A percentile compares a stretch with the other conserved stretches of the same genome.
Conservation (phyloP, 2,797 vertebrate species). For the Garrulus glandarius region DNA sequence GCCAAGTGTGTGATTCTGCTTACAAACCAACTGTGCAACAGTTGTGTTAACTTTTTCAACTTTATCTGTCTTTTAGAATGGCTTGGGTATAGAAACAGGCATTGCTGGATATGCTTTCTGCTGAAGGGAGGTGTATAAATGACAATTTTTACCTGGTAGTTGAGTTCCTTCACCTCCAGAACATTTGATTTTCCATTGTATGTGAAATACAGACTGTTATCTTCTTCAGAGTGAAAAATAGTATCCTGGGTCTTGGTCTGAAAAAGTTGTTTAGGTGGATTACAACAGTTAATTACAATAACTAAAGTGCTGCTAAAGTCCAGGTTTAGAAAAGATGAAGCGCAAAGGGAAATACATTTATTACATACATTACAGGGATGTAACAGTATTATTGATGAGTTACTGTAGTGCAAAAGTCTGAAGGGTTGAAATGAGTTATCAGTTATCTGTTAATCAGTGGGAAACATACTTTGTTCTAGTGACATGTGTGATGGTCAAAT, state of each 20-base stretch:
- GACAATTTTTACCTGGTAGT: conserved; percentile 83
- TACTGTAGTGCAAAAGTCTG: background rate
- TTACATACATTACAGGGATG: no score
- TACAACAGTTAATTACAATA: background rate
- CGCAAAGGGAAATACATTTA: background rate
- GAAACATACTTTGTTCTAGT: background rate
- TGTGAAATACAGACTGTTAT: conserved; percentile 95
- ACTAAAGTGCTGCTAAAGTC: background rate
- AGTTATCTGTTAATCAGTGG: background rate
- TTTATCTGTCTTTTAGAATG: background rate
- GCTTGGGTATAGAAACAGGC: background rate
- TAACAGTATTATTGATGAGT: background rate
- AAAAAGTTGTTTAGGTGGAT: background rate
- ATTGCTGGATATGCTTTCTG: background rate
- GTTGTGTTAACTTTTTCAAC: background rate
- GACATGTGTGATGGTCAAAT: background rate
- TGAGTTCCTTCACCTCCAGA: conserved; percentile 88
- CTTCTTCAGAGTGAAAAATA: conserved; percentile 85
- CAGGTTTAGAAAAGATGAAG: background rate
- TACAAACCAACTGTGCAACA: background rate
- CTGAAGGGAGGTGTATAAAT: background rate
- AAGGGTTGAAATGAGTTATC: background rate
- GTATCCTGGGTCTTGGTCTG: conserved; percentile 70
- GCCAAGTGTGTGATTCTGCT: background rate
- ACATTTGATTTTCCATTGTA: conserved; percentile 87